A percentile compares a stretch with the other conserved stretches of the same genome.
Conservation (phyloP, 2,797 vertebrate genomes). For the Coregonus ussuriensis region DNA sequence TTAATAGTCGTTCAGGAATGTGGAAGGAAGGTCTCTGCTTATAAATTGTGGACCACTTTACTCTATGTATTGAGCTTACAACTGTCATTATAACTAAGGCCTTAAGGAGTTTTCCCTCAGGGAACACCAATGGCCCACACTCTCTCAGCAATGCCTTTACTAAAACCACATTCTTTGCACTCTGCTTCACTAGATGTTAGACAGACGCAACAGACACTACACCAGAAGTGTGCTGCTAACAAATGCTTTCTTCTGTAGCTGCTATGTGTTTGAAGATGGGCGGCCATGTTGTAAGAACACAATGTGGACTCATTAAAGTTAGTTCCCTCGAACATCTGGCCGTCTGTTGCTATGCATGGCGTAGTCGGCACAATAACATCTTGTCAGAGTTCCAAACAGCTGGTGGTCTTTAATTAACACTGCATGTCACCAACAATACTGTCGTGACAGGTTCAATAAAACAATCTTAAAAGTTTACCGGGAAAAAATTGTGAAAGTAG, state of each 20-base stretch:
- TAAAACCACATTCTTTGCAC: background rate
- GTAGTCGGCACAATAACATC: constrained; percentile 38
- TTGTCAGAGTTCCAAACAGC: constrained; percentile 40
- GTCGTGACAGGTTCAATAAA: no score
- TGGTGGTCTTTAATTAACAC: constrained; percentile 38
- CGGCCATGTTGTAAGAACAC: no score
- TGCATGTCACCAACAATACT: constrained; percentile 19
- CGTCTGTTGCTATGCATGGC: constrained; percentile 13
- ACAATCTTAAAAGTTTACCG: no score
- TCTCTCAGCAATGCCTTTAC: background rate
- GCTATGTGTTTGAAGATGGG: background rate
- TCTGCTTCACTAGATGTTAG: background rate
- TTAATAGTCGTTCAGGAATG: constrained; percentile 38
- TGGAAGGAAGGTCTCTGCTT: constrained; percentile 31
- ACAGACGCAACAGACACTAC: background rate
- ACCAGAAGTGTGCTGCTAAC: background rate
- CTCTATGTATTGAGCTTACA: background rate
- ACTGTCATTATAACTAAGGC: background rate
- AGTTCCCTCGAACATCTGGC: constrained; percentile 39
- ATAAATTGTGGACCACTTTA: constrained; percentile 15
- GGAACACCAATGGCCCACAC: background rate
- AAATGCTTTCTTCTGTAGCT: no score
- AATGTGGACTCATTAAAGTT: background rate
- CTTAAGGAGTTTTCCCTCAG: background rate
- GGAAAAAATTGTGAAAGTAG: no score